Evolutionary conservation across 2,888 invertebrate species (phyloP), one percentile per base, ranked within the genome.

Genomic region (Leistus spinibarbis): DNA sequence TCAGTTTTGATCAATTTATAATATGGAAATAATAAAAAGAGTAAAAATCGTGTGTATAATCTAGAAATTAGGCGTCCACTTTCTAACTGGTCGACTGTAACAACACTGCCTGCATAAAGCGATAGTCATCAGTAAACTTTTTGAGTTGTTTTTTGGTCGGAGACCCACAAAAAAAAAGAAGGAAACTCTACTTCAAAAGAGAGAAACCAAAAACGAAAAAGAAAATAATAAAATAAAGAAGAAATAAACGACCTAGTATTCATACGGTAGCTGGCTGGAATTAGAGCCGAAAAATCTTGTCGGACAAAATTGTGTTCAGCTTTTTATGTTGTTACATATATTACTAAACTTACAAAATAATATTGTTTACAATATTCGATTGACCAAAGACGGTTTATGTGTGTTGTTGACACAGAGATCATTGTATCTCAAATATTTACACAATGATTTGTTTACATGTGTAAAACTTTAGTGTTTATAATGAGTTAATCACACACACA

Each of bases 401-500:
- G n/a, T 60, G 66, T n/a, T 76, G 69, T 76, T 76, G 76, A 76
- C 76, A 56, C 69, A 40, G 40, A 73, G 76, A 69, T 72, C 76
- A 73, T 60, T 63, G 68, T 62, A 40, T 40, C 65, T 76, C 76
- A 76, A 76, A 76, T 76, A 76, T 76, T 71, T 76, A 72, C 76
- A 67, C 66, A 66, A 64, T 71, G 70, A 76, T 72, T 76, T 76
- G 76, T 76, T 68, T 76, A 76, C 70, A 68, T 74, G 60, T 68
- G 67, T 67, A 60, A 65, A 74, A 62, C 73, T 66, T 72, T 54
- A 56, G 60, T 54, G 54, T 67, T 40, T 67, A 67, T 73, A 73
- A 73, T 73, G 67, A 67, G 66, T 73, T 67, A 73, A 73, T 73
- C 62, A 73, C 60, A 73, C 60, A 66, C 13, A 7, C 19, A 19